phyloP scores from a whole-genome alignment of 2,797 vertebrate species.

The Pelochelys cantorii region DNA sequence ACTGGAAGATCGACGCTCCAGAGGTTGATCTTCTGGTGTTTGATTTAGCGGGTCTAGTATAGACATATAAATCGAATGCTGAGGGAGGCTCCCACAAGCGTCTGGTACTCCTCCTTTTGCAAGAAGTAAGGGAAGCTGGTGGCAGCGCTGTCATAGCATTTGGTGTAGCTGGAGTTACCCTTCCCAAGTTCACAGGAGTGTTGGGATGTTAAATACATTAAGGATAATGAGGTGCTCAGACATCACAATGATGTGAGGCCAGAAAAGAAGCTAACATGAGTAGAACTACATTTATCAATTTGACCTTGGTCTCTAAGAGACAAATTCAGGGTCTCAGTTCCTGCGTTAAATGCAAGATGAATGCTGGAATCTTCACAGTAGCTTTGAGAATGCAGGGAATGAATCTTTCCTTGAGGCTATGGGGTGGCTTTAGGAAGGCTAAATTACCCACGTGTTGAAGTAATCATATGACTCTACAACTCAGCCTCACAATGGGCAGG shows the following conservation, averaged over 20 bases:
- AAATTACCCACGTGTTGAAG: not conserved
- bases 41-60: too few relatives aligned
- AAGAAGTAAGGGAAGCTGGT: too few relatives aligned
- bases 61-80: too few relatives aligned
- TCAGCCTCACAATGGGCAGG: not conserved
- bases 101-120: too few relatives aligned
- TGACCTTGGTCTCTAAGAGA: not conserved
- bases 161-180: not conserved
- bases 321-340: not conserved
- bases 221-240: not conserved
- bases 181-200: not conserved
- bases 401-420: not conserved
- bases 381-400: not conserved
- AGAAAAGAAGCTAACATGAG: not conserved
- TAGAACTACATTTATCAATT: not conserved
- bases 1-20: too few relatives aligned
- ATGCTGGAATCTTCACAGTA: not conserved
- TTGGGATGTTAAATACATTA: not conserved
- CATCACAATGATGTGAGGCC: not conserved
- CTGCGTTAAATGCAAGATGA: not conserved
- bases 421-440: fast-evolving
- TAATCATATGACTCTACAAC: fast-evolving
- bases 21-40: too few relatives aligned
- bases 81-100: too few relatives aligned
- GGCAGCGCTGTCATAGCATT: too few relatives aligned